These are phyloP conservation scores for Drosophila funebris DNA, from an alignment of 1,140 invertebrate genomes.

Conservation along the genomic window DNA sequence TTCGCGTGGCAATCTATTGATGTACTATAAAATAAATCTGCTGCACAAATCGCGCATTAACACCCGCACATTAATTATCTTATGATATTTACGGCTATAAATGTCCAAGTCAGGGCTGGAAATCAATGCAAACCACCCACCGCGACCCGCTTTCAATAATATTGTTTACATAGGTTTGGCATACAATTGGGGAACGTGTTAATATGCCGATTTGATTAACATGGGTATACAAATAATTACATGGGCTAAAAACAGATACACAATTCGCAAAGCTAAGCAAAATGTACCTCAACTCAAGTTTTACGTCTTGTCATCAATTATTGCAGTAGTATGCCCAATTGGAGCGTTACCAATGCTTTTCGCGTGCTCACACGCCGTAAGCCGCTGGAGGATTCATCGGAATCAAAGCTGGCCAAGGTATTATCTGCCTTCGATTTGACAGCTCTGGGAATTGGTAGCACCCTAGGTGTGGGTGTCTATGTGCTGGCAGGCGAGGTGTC, in stretches of 20 bases:
- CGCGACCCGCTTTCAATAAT: slow-evolving; percentile 1
- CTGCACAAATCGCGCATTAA: slow-evolving; percentile 64
- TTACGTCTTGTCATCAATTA: slow-evolving; percentile 8
- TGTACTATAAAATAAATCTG: slow-evolving; percentile 27
- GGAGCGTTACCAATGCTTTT: slow-evolving; percentile 67
- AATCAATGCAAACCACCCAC: slow-evolving; percentile 7
- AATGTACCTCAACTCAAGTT: slow-evolving; percentile 7
- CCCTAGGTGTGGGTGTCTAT: slow-evolving; percentile 96
- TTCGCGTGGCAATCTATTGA: slow-evolving; percentile 23
- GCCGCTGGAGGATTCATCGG: slow-evolving; percentile 75
- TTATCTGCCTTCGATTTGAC: slow-evolving; percentile 91
- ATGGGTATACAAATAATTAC: slow-evolving; percentile 44
- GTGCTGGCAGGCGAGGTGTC: slow-evolving; percentile 95
- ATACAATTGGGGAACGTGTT: slow-evolving; percentile 59
- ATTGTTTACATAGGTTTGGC: slow-evolving; percentile 10
- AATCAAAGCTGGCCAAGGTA: slow-evolving; percentile 89
- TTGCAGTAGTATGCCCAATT: slow-evolving; percentile 75
- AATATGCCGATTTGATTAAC: slow-evolving; percentile 71
- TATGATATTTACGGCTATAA: slow-evolving; percentile 44
- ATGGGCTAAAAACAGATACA: not conserved
- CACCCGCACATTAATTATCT: slow-evolving; percentile 65
- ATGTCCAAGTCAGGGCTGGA: slow-evolving; percentile 14
- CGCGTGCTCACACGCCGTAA: slow-evolving; percentile 74
- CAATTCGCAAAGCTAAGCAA: slow-evolving; percentile 50
- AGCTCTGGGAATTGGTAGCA: slow-evolving; percentile 92